phyloP scores from a whole-genome alignment of 2,797 vertebrate genomes.

The Acanthornis magna region DNA sequence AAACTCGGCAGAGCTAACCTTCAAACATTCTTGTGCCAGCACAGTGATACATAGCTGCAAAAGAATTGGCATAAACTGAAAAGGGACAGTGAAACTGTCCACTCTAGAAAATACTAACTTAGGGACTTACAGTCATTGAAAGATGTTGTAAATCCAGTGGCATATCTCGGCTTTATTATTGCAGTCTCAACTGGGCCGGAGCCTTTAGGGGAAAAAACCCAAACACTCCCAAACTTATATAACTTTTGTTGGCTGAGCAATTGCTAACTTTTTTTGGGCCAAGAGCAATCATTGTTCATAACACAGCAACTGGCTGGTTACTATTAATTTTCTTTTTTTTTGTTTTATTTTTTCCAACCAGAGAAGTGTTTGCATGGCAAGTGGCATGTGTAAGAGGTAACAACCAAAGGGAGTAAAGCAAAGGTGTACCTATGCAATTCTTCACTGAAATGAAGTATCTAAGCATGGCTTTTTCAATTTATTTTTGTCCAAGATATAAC shows the following conservation, averaged over 20 bases:
- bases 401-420: background rate
- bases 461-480: background rate
- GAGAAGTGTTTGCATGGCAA: background rate
- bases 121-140: background rate
- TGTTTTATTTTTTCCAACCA: background rate
- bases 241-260: background rate
- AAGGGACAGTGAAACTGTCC: background rate
- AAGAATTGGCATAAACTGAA: background rate
- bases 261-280: background rate
- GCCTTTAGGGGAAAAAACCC: background rate
- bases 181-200: background rate
- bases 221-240: background rate
- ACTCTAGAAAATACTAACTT: background rate
- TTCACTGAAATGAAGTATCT: background rate
- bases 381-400: background rate
- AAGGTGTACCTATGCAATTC: background rate
- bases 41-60: background rate
- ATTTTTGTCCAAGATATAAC: background rate
- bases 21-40: background rate
- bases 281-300: background rate
- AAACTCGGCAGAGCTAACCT: background rate
- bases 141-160: background rate
- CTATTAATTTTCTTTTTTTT: background rate
- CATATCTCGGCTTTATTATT: background rate
- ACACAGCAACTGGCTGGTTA: background rate